Conservation (phyloP, 2,888 invertebrate species). For the Chrysolina haemoptera region DNA sequence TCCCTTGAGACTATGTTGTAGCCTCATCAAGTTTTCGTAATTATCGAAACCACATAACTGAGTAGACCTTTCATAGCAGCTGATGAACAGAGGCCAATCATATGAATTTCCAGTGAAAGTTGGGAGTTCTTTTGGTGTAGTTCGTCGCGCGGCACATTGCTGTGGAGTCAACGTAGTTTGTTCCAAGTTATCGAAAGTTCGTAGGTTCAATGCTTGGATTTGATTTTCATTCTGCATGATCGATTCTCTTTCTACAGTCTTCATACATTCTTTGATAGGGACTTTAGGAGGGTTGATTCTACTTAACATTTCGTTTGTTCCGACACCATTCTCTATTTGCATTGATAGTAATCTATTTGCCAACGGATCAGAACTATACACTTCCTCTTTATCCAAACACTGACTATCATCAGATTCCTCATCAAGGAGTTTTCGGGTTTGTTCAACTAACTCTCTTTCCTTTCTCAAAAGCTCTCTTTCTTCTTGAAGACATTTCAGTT, state of each 20-base stretch:
- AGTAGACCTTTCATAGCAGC: too few relatives aligned
- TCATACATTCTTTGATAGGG: too few relatives aligned
- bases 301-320: too few relatives aligned
- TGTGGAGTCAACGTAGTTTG: neutral
- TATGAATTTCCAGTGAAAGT: constrained; percentile 1
- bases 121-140: neutral
- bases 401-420: constrained; percentile 24
- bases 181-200: neutral
- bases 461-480: constrained; percentile 28
- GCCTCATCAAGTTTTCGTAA: constrained; percentile 32
- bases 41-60: constrained; percentile 27
- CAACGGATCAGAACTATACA: constrained; percentile 16
- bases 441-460: constrained; percentile 13
- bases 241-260: neutral
- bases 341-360: constrained; percentile 23
- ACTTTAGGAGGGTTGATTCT: too few relatives aligned
- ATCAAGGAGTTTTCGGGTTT: constrained; percentile 16
- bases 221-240: neutral
- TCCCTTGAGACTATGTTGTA: too few relatives aligned
- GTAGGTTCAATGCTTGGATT: neutral
- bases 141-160: neutral
- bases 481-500: too few relatives aligned
- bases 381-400: constrained; percentile 5
- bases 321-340: constrained; percentile 24
- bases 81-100: constrained; percentile 26